Evolutionary conservation across 2,113 vertebrate species (phyloP).

Genomic region (Sialia sialis): DNA sequence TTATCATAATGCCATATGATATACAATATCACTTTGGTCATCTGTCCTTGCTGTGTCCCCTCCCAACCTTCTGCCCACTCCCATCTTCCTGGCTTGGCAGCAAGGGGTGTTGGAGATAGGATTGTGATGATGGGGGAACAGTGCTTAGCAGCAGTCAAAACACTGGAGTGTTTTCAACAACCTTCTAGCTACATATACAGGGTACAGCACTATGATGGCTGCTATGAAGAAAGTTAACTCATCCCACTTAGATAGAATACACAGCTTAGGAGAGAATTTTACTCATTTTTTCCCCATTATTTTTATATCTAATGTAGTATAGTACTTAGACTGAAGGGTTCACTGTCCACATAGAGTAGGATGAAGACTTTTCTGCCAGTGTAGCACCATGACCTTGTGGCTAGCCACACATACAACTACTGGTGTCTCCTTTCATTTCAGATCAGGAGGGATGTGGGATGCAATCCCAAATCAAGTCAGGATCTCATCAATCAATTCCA

Average conservation of each 20-base stretch:
- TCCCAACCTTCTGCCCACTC: background rate
- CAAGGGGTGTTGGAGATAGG: background rate
- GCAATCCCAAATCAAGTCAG: background rate
- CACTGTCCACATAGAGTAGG: background rate
- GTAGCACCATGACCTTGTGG: background rate
- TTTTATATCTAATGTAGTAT: background rate
- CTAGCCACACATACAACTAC: background rate
- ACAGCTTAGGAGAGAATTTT: background rate
- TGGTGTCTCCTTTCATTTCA: background rate
- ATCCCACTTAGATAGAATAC: background rate
- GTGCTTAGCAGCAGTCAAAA: background rate
- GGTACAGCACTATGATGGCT: no score
- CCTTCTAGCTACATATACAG: background rate
- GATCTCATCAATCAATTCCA: background rate
- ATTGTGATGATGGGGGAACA: background rate
- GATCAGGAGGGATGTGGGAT: background rate
- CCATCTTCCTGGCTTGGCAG: background rate
- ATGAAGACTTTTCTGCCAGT: background rate
- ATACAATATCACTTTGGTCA: background rate
- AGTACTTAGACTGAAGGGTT: background rate
- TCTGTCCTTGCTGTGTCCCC: background rate
- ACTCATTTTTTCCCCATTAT: background rate
- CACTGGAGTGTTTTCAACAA: background rate
- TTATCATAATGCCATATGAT: background rate
- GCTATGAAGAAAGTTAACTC: background rate